Evolutionary conservation across 1,140 invertebrate species (phyloP), one percentile per base, ranked within the genome.

Genomic region (Dendrolimus kikuchii): DNA sequence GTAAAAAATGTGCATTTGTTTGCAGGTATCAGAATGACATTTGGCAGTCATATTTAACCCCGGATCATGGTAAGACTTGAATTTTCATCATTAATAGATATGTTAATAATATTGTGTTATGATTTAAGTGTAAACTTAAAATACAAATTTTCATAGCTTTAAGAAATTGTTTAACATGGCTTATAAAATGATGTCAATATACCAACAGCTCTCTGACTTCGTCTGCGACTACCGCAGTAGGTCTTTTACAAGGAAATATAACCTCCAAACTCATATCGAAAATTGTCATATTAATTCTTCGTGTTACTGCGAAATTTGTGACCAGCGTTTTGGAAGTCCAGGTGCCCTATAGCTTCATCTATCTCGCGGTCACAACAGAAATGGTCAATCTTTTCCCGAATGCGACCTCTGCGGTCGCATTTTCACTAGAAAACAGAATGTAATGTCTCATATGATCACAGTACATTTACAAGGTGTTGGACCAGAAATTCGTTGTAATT

Each of bases 321-420:
- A 69, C 2, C 62, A 70, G 10, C 66, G 37, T 5, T 79, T 82
- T 36, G 69, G 68, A 3, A 78, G 69, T n/a, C 61, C 69, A 0
- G 57, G 66, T 0, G 76, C 68, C 0, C 38, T 82, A 4, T 64
- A 75, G 6, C 55, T 68, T 0, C 81, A 84, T 48, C 5, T 79
- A 0, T 58, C 50, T 0, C 9, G 68, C 40, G 81, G 81, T 0
- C 81, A 84, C 49, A 84, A 84, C 37, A 56, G 68, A 2, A 64
- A 60, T 7, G 57, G 60, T 2, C 69, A 81, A 46, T 58, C 65
- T 0, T 69, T 67, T 6, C 81, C 81, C 0, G 78, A 84, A 53
- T 84, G 78, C 40, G 78, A 84, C 40, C n/a, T 81, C 4, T 84
- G 81, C 44, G 81, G 81, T 0, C 57, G 74, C 10, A 71, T 79